These are phyloP conservation scores for Plusia festucae DNA, from an alignment of 2,888 invertebrate species.

Conservation along the genomic window DNA sequence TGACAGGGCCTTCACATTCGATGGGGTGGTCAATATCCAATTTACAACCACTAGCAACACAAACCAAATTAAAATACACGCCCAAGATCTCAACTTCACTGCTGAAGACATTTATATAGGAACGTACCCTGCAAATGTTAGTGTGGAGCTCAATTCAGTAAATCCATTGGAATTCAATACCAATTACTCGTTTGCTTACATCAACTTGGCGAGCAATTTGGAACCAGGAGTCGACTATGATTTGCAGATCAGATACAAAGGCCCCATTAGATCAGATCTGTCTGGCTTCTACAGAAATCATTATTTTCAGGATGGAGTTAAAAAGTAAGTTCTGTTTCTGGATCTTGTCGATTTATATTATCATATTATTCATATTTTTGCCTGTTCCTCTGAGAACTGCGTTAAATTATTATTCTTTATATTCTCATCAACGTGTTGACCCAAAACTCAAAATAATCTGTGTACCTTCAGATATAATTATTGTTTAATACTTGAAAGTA, in stretches of 20 bases:
- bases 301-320: conserved; percentile 84
- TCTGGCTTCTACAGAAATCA: conserved; percentile 91
- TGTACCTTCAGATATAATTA: too few relatives aligned
- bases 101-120: conserved; percentile 66
- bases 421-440: too few relatives aligned
- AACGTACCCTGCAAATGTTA: conserved; percentile 49
- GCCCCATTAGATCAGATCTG: conserved; percentile 87
- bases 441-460: too few relatives aligned
- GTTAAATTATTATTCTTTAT: too few relatives aligned
- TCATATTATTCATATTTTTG: too few relatives aligned
- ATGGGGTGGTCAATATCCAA: conserved; percentile 83
- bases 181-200: conserved; percentile 83
- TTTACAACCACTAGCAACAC: conserved; percentile 68
- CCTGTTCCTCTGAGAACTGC: too few relatives aligned
- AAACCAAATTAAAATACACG: conserved; percentile 80
- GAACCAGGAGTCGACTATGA: conserved; percentile 75
- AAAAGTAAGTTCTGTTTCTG: conserved; percentile 80
- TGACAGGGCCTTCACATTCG: conserved; percentile 80
- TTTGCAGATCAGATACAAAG: conserved; percentile 87
- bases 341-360: too few relatives aligned
- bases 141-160: conserved; percentile 10
- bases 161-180: conserved; percentile 74
- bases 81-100: conserved; percentile 74
- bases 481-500: too few relatives aligned
- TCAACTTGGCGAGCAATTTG: conserved; percentile 80